Evolutionary conservation across 2,113 vertebrate genomes (phyloP).

Genomic region (Scytalopus superciliaris): DNA sequence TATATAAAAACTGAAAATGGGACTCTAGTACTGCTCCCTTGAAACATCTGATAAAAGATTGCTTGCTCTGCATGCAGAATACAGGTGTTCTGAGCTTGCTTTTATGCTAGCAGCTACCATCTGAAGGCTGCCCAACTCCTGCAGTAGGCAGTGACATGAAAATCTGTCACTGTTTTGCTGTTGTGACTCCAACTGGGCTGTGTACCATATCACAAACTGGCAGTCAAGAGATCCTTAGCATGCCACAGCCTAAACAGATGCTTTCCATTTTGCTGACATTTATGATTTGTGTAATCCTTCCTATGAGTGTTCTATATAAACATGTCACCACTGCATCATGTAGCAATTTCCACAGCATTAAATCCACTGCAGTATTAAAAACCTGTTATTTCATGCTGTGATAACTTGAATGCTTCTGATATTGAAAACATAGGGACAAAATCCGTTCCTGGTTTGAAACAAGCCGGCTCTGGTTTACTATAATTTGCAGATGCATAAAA

Average conservation of each 20-base stretch:
- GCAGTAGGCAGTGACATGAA: not conserved
- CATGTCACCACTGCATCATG: constrained; percentile 60
- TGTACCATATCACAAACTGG: constrained; percentile 4
- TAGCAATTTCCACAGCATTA: constrained; percentile 58
- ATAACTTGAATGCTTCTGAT: constrained; percentile 62
- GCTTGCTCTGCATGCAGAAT: not conserved
- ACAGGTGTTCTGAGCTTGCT: not conserved
- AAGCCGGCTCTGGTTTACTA: constrained; percentile 17
- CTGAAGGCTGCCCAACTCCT: not conserved
- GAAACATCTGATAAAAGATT: not conserved
- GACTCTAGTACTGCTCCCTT: not conserved
- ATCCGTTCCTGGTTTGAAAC: not conserved
- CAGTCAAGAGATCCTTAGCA: not conserved
- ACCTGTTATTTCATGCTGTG: constrained; percentile 62
- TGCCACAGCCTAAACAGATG: constrained; percentile 53
- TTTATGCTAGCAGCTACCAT: not conserved
- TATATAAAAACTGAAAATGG: not conserved
- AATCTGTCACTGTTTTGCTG: not conserved
- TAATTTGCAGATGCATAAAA: constrained; percentile 47
- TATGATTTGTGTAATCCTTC: constrained; percentile 57
- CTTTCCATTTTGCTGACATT: constrained; percentile 60
- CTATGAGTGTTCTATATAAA: constrained; percentile 53
- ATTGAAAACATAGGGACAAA: constrained; percentile 41
- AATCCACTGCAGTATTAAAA: constrained; percentile 45
- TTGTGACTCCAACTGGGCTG: not conserved